These are phyloP conservation scores for Orthosia cruda DNA, from an alignment of 2,888 invertebrate genomes.

Conservation along the genomic window DNA sequence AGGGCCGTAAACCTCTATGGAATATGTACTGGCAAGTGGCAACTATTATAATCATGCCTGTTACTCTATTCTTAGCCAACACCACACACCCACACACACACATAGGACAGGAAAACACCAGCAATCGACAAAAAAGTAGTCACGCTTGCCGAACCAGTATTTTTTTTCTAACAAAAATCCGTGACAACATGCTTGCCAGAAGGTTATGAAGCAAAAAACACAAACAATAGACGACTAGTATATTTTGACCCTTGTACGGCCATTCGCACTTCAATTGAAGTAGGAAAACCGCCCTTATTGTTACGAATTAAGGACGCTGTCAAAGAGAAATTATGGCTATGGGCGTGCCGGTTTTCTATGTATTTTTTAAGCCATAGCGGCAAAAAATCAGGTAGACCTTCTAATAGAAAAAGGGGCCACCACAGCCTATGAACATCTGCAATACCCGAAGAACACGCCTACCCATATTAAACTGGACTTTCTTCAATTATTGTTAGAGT, in stretches of 20 bases:
- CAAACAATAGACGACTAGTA: conserved; percentile 17
- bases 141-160: conserved; percentile 26
- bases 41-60: background rate
- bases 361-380: background rate
- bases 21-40: too few species aligned
- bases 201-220: conserved; percentile 34
- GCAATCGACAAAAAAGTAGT: conserved; percentile 21
- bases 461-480: too few species aligned
- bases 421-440: too few species aligned
- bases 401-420: too few species aligned
- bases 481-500: too few species aligned
- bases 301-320: background rate
- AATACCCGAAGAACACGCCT: too few species aligned
- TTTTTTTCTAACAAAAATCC: conserved; percentile 28
- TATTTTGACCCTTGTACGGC: background rate
- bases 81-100: too few species aligned
- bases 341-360: background rate
- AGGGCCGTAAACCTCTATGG: too few species aligned
- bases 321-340: background rate
- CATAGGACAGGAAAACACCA: background rate
- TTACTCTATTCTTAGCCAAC: background rate
- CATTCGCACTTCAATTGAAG: too few species aligned
- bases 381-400: too few species aligned
- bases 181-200: conserved; percentile 30
- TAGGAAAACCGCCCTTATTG: background rate